Evolutionary conservation across 1,140 invertebrate species (phyloP).

Genomic region (Drosophila obscura): DNA sequence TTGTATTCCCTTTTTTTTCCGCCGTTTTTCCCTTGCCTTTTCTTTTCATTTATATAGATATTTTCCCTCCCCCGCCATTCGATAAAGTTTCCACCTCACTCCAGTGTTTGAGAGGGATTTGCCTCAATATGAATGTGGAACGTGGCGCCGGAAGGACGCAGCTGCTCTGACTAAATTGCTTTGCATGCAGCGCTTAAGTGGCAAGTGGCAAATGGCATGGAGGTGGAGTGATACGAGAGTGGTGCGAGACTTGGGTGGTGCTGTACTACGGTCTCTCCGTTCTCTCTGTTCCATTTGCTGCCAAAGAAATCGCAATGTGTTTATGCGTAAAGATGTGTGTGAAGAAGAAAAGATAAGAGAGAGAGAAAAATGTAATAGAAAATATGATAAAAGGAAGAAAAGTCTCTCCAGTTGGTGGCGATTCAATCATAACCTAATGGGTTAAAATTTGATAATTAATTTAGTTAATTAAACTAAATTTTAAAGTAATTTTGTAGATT

Average conservation of each 20-base stretch:
- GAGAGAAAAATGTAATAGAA: background rate
- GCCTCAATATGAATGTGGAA: constrained; percentile 61
- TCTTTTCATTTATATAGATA: constrained; percentile 30
- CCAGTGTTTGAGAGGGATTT: constrained; percentile 33
- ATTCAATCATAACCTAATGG: no score
- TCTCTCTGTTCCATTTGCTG: constrained; percentile 73
- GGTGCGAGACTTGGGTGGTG: background rate
- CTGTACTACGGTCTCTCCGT: background rate
- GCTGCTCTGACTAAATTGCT: constrained; percentile 69
- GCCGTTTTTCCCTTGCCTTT: constrained; percentile 6
- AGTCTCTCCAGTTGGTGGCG: no score
- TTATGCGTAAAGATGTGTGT: constrained; percentile 77
- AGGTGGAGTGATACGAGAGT: constrained; percentile 10
- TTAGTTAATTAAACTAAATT: no score
- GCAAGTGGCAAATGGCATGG: constrained; percentile 20
- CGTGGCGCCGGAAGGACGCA: constrained; percentile 57
- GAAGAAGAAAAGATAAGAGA: constrained; percentile 6
- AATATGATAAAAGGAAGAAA: background rate
- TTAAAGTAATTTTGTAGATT: background rate
- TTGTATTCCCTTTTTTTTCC: constrained; percentile 47
- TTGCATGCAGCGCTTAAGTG: constrained; percentile 61
- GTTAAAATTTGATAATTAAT: background rate
- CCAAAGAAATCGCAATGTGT: constrained; percentile 69
- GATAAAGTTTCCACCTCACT: constrained; percentile 25
- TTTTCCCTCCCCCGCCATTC: background rate